Conservation (phyloP, 2,797 vertebrate genomes). For the Threskiornis aethiopicus region DNA sequence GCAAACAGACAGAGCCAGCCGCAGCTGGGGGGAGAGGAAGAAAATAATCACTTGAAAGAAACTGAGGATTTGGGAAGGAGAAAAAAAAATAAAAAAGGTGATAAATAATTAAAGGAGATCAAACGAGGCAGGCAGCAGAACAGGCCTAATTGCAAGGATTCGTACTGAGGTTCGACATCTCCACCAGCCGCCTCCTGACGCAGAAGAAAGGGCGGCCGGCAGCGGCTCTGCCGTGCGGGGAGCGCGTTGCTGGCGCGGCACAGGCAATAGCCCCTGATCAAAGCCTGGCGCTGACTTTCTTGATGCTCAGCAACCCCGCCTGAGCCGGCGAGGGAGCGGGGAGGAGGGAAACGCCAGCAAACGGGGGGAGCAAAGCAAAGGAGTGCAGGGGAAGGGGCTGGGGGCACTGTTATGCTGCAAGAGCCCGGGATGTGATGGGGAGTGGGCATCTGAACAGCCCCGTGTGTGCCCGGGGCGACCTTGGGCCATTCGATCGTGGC, state of each 20-base stretch:
- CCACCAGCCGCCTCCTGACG: background rate
- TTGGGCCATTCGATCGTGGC: accelerated
- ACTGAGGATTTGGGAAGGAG: background rate
- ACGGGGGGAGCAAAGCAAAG: background rate
- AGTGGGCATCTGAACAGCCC: accelerated
- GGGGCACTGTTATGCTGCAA: accelerated
- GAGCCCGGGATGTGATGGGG: accelerated
- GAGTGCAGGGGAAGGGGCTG: background rate
- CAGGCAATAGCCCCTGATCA: background rate
- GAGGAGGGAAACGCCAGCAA: background rate
- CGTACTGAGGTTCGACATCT: background rate
- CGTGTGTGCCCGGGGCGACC: background rate
- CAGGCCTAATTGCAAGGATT: constrained; percentile 47
- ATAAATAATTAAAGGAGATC: constrained; percentile 66
- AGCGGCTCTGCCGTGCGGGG: background rate
- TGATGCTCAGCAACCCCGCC: background rate
- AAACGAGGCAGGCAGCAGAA: constrained; percentile 50
- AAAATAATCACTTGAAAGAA: constrained; percentile 48
- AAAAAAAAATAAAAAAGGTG: background rate
- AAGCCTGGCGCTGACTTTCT: background rate
- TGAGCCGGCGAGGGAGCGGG: accelerated
- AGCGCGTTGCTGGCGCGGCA: background rate
- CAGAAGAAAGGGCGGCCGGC: background rate
- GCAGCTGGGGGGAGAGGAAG: background rate
- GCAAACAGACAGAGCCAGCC: background rate